Evolutionary conservation across 1,140 invertebrate genomes (phyloP).

Genomic region (Aphelinus atriplicis): DNA sequence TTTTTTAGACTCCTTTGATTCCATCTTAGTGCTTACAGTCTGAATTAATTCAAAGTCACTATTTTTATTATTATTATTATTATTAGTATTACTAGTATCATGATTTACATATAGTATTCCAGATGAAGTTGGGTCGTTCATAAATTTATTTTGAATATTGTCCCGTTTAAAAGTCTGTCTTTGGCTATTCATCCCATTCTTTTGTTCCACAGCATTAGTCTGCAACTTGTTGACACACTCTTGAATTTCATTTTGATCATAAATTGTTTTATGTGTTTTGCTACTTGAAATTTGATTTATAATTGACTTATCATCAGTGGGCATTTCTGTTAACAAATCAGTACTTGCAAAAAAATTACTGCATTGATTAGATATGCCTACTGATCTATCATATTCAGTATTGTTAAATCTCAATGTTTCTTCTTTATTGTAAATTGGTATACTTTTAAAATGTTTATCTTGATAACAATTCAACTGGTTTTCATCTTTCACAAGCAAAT

Average conservation of each 20-base stretch:
- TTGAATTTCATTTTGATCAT: neutral
- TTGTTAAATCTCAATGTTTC: neutral
- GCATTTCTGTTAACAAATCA: neutral
- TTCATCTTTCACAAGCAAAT: neutral
- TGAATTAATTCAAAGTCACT: constrained; percentile 9
- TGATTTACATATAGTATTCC: neutral
- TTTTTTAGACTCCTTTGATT: neutral
- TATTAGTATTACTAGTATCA: neutral
- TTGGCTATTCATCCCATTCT: neutral
- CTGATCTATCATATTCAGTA: neutral
- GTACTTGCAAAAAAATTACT: neutral
- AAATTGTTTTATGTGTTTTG: too few relatives aligned
- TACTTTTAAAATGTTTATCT: neutral
- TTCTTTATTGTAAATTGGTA: neutral
- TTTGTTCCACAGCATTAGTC: neutral
- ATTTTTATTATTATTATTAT: neutral
- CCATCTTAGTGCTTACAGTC: neutral
- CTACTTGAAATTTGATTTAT: too few relatives aligned
- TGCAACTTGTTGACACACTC: neutral
- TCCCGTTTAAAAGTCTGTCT: neutral
- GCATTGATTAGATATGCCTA: neutral
- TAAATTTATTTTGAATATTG: neutral
- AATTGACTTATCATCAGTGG: too few relatives aligned
- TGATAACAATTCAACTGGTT: neutral
- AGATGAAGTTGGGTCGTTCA: neutral